Percentiles rank a stretch among this genome's conserved stretches.
phyloP scores from a whole-genome alignment of 2,888 invertebrate genomes.

The Gastracanthus pulcherrimus region DNA sequence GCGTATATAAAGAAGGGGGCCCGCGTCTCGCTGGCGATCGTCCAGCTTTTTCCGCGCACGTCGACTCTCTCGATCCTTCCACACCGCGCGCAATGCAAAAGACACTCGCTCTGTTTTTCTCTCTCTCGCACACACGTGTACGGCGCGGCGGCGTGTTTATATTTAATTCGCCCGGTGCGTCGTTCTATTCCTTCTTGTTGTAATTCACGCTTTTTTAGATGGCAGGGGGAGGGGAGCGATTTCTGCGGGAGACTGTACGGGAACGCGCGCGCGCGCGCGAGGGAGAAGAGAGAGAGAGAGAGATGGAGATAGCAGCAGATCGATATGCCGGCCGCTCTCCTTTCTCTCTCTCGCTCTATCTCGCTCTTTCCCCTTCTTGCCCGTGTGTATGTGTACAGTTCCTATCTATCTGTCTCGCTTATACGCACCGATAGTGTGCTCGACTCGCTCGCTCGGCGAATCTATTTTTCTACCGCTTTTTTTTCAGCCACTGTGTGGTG shows the following conservation, averaged over 20 bases:
- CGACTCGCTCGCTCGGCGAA: background rate
- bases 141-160: too few species aligned
- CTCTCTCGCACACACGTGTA: background rate
- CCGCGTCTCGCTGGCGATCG: slow-evolving; percentile 10
- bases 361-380: background rate
- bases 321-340: slow-evolving; percentile 65
- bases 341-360: background rate
- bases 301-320: slow-evolving; percentile 62
- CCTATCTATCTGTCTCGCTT: background rate
- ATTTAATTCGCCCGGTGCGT: too few species aligned
- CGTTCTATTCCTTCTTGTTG: too few species aligned
- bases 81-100: background rate
- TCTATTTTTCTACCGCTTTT: background rate
- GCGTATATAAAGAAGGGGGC: too few species aligned
- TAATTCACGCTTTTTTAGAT: background rate
- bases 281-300: slow-evolving; percentile 29
- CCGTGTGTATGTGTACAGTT: background rate
- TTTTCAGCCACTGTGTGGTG: background rate
- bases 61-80: slow-evolving; percentile 20
- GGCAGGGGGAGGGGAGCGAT: background rate
- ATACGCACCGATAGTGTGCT: background rate
- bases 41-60: slow-evolving; percentile 24
- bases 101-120: too few species aligned
- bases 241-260: background rate
- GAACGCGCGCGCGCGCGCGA: background rate